These are phyloP conservation scores for Cotesia vestalis DNA, from an alignment of 1,140 invertebrate genomes.

Conservation along the genomic window DNA sequence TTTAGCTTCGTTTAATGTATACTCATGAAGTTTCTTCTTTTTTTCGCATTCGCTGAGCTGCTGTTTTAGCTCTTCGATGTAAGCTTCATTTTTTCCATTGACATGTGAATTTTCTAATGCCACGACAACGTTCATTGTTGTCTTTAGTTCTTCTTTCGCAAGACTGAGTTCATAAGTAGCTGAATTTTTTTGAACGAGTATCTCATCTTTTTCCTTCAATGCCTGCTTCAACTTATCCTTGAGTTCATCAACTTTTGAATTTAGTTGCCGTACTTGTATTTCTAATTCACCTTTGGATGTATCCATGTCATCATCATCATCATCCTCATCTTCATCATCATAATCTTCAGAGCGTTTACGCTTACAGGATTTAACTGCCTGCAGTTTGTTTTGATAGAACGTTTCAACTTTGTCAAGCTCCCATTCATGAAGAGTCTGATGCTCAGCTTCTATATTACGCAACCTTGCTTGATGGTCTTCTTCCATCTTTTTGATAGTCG, in stretches of 20 bases:
- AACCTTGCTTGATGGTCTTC: constrained; percentile 52
- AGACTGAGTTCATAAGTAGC: constrained; percentile 49
- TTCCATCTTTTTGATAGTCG: constrained; percentile 55
- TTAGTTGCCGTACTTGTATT: constrained; percentile 48
- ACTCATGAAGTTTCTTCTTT: constrained; percentile 28
- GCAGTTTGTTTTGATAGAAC: constrained; percentile 55
- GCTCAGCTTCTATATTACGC: constrained; percentile 52
- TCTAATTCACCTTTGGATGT: constrained; percentile 44
- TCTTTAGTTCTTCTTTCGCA: constrained; percentile 50
- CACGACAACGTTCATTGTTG: constrained; percentile 44
- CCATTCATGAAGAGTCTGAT: constrained; percentile 55
- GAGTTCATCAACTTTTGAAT: constrained; percentile 43
- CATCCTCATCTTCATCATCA: constrained; percentile 27
- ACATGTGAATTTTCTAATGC: constrained; percentile 42
- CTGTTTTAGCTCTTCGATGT: constrained; percentile 48
- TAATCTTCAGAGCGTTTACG: constrained; percentile 26
- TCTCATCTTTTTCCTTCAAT: constrained; percentile 46
- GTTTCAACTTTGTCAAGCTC: constrained; percentile 50
- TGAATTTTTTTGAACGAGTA: constrained; percentile 50
- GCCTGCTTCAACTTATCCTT: constrained; percentile 49
- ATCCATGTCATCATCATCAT: constrained; percentile 17
- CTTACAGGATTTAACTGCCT: constrained; percentile 41
- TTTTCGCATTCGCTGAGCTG: constrained; percentile 41
- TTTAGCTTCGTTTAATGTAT: background rate
- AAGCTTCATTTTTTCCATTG: constrained; percentile 40